Evolutionary conservation across 1,140 invertebrate species (phyloP).

Genomic region (Trialeurodes vaporariorum): DNA sequence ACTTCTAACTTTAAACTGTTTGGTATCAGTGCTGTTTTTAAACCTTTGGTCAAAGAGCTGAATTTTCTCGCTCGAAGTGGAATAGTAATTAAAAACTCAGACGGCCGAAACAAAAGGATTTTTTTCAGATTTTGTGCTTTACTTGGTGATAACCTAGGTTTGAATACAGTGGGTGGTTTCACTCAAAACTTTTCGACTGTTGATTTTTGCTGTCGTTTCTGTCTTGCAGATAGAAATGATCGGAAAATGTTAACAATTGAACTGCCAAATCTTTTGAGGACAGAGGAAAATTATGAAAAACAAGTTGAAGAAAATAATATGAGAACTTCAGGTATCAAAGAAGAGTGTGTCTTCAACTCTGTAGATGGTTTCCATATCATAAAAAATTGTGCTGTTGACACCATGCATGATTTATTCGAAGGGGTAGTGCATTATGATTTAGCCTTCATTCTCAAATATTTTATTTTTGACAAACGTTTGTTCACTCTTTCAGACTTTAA

Average conservation of each 20-base stretch:
- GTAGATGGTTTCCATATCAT: not conserved
- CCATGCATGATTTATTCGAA: not conserved
- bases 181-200: not conserved
- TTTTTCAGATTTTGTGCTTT: not conserved
- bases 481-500: not conserved
- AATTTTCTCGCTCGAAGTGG: not conserved
- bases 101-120: not conserved
- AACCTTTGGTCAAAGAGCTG: not conserved
- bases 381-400: not conserved
- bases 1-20: not conserved
- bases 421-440: not conserved
- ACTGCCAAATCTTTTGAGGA: not conserved
- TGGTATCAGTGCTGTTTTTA: slow-evolving; percentile 10
- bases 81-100: not conserved
- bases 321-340: not conserved
- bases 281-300: not conserved
- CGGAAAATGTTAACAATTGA: not conserved
- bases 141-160: not conserved
- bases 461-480: not conserved
- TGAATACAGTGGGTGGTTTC: not conserved
- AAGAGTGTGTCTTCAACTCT: not conserved
- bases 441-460: not conserved
- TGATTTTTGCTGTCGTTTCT: not conserved
- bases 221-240: not conserved
- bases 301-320: not conserved